Evolutionary conservation across 2,888 invertebrate genomes (phyloP), one percentile per base, ranked within the genome.

Genomic region (Drosophila ezoana): DNA sequence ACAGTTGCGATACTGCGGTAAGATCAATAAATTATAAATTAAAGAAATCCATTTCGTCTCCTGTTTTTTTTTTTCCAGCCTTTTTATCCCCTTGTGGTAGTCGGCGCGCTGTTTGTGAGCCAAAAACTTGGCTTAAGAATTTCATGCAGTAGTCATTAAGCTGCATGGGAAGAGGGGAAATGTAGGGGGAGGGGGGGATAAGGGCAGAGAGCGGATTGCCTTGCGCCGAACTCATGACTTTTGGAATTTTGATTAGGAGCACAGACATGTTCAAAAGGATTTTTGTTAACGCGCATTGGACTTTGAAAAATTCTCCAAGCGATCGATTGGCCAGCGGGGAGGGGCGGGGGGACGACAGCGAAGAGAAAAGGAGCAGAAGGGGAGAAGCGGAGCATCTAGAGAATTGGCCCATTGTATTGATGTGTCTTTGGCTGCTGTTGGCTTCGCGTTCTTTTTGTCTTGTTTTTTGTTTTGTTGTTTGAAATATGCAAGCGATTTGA

Each of bases 201-300:
- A 47, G 64, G 54, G 68, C 69, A 73, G 43, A 66, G 74, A 66
- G 60, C 75, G 74, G 71, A 43, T 23, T 13, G 54, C 44, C 54
- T 54, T 54, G 71, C 47, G 62, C 64, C 65, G 37, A 38, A 66
- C 76, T 89, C 87, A 85, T 85, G 85, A 89, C 85, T 85, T 89
- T 89, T 87, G 85, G 85, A 85, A 85, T 85, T 85, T 85, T 85
- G 85, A 85, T 85, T 85, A 85, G 85, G 89, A 85, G 86, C 89
- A 89, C 81, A 84, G 81, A 82, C 85, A 85, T 85, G 85, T 85
- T 84, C 89, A 87, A 85, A 84, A 85, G 85, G 85, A 85, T 85
- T 85, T 85, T 85, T 85, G 87, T 85, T 85, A 85, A 85, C 85
- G 85, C 85, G 85, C 89, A 68, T 87, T 48, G 85, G 85, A 85